These are phyloP conservation scores for Drosophila paulistorum DNA, from an alignment of 1,140 invertebrate species.

Conservation along the genomic window DNA sequence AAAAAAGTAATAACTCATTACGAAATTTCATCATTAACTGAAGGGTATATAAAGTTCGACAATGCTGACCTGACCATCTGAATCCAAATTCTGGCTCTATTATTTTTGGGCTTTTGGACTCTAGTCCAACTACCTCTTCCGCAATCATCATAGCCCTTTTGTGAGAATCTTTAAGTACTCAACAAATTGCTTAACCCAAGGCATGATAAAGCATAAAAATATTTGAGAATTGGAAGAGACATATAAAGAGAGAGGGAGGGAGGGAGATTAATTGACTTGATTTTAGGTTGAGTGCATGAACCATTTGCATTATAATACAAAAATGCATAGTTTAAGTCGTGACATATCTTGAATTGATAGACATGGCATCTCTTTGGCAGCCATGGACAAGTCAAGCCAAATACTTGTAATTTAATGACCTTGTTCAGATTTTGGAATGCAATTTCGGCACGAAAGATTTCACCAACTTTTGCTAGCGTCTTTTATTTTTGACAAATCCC, in stretches of 20 bases:
- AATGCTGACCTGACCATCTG: no score
- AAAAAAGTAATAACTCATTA: no score
- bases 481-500: slow-evolving; percentile 60
- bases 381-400: not conserved
- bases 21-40: no score
- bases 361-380: not conserved
- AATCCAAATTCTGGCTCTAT: no score
- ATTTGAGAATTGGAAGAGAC: no score
- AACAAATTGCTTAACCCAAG: slow-evolving; percentile 13
- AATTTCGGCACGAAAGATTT: slow-evolving; percentile 61
- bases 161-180: slow-evolving; percentile 9
- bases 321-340: slow-evolving; percentile 7
- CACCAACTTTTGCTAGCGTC: slow-evolving; percentile 32
- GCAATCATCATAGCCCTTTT: slow-evolving; percentile 12
- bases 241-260: not conserved
- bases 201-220: slow-evolving; percentile 10
- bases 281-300: not conserved
- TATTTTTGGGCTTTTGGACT: not conserved
- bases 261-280: not conserved
- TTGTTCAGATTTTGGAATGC: slow-evolving; percentile 45
- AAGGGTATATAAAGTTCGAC: not conserved
- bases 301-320: not conserved
- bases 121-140: slow-evolving; percentile 8
- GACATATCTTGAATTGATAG: slow-evolving; percentile 18
- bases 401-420: slow-evolving; percentile 44